Evolutionary conservation across 23 tunicate species (phyloP).

Genomic region (Halocynthia roretzi): DNA sequence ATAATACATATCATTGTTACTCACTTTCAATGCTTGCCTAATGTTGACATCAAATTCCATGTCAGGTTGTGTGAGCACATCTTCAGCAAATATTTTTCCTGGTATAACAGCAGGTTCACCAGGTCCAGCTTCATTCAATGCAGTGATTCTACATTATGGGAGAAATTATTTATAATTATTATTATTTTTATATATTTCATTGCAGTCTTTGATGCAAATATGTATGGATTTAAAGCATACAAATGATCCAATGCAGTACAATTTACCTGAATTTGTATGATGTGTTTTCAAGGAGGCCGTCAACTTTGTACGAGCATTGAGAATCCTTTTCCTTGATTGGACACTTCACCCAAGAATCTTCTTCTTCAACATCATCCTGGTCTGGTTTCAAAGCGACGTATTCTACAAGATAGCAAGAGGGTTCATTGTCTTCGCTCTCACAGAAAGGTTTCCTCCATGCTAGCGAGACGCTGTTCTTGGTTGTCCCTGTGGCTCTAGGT

Average conservation of each 20-base stretch:
- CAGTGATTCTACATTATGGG: conserved; percentile 50
- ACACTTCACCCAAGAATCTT: conserved; percentile 43
- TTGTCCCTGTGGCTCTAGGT: conserved; percentile 35
- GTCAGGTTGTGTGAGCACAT: conserved; percentile 67
- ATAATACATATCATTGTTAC: neutral
- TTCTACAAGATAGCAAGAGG: conserved; percentile 51
- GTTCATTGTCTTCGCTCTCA: conserved; percentile 47
- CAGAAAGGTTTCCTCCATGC: conserved; percentile 45
- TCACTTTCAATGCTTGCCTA: conserved; percentile 64
- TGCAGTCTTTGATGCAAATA: too few relatives aligned
- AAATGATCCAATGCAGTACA: neutral
- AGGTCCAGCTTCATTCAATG: conserved; percentile 85
- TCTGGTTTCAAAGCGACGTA: conserved; percentile 21
- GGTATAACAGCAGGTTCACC: conserved; percentile 63
- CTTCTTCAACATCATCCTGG: conserved; percentile 26
- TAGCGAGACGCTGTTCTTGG: conserved; percentile 51
- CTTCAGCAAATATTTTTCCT: conserved; percentile 47
- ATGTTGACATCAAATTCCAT: conserved; percentile 68
- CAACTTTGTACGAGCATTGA: conserved; percentile 31
- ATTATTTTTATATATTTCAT: too few relatives aligned
- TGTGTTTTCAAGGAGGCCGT: conserved; percentile 39
- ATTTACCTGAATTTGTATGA: conserved; percentile 58
- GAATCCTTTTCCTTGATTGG: conserved; percentile 5
- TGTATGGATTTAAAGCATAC: too few relatives aligned
- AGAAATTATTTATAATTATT: too few relatives aligned